Evolutionary conservation across 1,140 invertebrate genomes (phyloP), one percentile per base, ranked within the genome.

Genomic region (Diachasmimorpha longicaudata): DNA sequence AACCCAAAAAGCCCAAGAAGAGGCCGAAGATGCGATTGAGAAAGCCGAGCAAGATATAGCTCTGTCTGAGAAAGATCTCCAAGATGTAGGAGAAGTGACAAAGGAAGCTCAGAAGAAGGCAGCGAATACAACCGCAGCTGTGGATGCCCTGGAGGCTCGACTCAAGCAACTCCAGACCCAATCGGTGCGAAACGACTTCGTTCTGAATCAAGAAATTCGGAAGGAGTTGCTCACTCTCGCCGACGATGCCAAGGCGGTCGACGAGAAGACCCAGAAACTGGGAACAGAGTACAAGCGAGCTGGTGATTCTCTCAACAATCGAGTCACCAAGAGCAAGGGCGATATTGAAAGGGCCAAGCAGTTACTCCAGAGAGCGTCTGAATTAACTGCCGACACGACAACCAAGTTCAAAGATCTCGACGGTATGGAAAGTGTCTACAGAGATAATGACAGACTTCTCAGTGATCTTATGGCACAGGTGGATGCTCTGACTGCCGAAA

Each of bases 41-140:
- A 93, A 93, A 84, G 96, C 96, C 0, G 93, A 94, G 74, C 89
- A 89, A 36, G 95, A 97, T 82, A 97, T 98, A 44, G 86, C 89
- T 36, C 89, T 92, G 72, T 95, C 95, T 10, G 92, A 95, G 80
- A 89, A 88, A 74, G 94, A 97, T 89, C 90, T 98, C 36, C 88
- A 90, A 19, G 85, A 94, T 88, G 94, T 94, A 84, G 88, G 89
- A 13, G 90, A 91, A 76, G 93, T 96, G 87, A 96, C 94, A 0
- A 91, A 90, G 37, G 91, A 92, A 75, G 96, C 95, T 0, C 92
- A 93, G 81, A 90, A 91, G 42, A 94, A 94, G 78, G 93, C 95
- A 0, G 93, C 93, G 73, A 91, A 92, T 71, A 96, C 95, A 0
- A 91, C 92, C 37, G 87, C 90, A 36, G 92, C 93, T 48, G 93